A percentile compares a stretch with the other conserved stretches of the same genome.
Conservation (phyloP, 2,113 vertebrate species). For the Neolamprologus variostigma region DNA sequence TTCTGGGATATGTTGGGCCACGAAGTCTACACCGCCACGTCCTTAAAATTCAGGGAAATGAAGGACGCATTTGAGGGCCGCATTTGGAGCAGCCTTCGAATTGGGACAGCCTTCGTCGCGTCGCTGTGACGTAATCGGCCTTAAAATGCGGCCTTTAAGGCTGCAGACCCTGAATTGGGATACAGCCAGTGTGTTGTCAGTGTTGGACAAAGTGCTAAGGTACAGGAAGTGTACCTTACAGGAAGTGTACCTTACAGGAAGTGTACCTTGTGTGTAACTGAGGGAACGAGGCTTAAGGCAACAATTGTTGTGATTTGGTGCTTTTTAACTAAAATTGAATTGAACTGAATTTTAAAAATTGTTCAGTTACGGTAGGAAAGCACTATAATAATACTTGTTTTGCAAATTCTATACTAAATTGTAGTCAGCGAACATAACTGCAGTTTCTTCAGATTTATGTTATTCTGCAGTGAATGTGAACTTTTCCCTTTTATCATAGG, state of each 20-base stretch:
- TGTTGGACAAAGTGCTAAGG: background rate
- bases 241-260: no score
- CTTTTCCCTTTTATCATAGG: background rate
- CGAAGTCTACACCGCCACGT: no score
- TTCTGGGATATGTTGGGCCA: no score
- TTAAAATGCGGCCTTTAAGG: no score
- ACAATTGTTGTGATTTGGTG: background rate
- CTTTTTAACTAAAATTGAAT: background rate
- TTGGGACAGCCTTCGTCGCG: no score
- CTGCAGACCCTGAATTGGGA: no score
- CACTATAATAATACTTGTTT: background rate
- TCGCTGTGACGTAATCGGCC: no score
- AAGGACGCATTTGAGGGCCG: no score
- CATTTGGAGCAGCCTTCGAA: fast-evolving
- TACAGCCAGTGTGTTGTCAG: no score
- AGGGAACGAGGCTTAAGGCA: background rate
- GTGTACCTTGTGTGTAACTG: background rate
- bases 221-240: no score
- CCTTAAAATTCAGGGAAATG: no score
- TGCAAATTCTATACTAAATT: background rate
- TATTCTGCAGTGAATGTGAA: background rate
- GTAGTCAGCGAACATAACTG: background rate
- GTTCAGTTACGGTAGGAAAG: background rate
- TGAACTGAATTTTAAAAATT: background rate
- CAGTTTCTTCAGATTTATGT: background rate